phyloP scores from a whole-genome alignment of 2,113 vertebrate genomes.

The Motacilla tschutschensis region DNA sequence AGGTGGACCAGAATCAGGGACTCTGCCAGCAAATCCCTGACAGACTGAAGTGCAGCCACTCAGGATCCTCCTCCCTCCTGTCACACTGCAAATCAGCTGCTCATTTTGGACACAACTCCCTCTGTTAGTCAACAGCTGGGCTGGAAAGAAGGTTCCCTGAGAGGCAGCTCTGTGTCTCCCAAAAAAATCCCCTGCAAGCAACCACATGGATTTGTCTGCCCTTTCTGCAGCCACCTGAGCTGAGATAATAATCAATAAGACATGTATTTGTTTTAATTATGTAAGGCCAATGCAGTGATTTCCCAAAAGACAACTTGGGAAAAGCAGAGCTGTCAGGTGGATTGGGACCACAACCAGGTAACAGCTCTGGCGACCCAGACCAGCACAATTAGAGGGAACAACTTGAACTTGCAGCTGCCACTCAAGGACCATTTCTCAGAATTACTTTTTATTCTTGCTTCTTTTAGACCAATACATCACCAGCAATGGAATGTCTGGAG shows the following conservation, averaged over 20 bases:
- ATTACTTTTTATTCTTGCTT: neutral
- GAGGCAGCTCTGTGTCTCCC: rapidly evolving
- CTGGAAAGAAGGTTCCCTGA: neutral
- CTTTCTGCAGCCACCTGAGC: neutral
- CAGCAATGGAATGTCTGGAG: slow-evolving; percentile 7
- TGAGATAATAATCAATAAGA: neutral
- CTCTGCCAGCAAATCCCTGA: neutral
- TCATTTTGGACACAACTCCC: neutral
- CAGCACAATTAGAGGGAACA: neutral
- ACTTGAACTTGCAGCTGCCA: neutral
- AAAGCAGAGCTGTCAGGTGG: neutral
- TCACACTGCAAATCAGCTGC: neutral
- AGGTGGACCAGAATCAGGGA: neutral
- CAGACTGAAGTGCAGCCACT: neutral
- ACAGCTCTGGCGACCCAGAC: neutral
- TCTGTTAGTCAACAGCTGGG: neutral
- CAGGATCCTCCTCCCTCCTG: neutral
- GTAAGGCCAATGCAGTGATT: neutral
- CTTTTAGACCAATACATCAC: neutral
- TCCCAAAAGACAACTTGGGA: neutral
- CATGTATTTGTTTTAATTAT: neutral
- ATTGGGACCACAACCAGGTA: neutral
- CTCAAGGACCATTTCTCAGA: neutral
- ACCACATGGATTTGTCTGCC: neutral
- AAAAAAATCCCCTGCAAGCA: neutral